These are phyloP conservation scores for Littorina saxatilis DNA, from an alignment of 1,140 invertebrate species.

Conservation along the genomic window DNA sequence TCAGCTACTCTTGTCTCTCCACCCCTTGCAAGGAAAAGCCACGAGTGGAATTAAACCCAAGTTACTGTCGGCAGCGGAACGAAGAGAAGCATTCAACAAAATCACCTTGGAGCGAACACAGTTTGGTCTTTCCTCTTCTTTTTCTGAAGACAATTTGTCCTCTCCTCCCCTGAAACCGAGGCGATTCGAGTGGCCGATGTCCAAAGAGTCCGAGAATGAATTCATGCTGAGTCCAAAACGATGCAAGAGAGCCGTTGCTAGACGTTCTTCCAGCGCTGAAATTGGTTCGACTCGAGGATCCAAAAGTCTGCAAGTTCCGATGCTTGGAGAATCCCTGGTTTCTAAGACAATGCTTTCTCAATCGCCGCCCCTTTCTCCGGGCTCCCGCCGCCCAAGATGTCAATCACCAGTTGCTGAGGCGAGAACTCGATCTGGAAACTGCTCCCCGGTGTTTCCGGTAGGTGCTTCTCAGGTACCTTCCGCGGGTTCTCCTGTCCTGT, in stretches of 20 bases:
- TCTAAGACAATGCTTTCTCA: not conserved
- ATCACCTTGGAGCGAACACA: not conserved
- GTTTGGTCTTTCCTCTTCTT: not conserved
- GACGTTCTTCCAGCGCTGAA: not conserved
- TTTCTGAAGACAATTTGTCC: not conserved
- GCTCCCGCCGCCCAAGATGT: not conserved
- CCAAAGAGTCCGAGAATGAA: not conserved
- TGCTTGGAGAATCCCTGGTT: not conserved
- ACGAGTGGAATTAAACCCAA: not conserved
- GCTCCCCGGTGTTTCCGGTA: not conserved
- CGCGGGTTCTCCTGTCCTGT: not conserved
- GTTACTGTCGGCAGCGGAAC: not conserved
- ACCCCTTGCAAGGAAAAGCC: too few relatives aligned
- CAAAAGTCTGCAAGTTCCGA: not conserved
- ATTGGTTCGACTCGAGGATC: too few relatives aligned
- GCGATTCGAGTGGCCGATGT: not conserved
- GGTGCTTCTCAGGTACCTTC: too few relatives aligned
- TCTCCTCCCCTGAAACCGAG: not conserved
- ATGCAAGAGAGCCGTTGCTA: not conserved
- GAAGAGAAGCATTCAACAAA: not conserved
- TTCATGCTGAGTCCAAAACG: not conserved
- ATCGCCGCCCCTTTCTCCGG: not conserved
- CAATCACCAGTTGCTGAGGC: conserved; percentile 16
- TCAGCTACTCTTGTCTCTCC: too few relatives aligned
- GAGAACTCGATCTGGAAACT: not conserved